Evolutionary conservation across 2,113 vertebrate species (phyloP), one percentile per base, ranked within the genome.

Genomic region (Colossoma macropomum): DNA sequence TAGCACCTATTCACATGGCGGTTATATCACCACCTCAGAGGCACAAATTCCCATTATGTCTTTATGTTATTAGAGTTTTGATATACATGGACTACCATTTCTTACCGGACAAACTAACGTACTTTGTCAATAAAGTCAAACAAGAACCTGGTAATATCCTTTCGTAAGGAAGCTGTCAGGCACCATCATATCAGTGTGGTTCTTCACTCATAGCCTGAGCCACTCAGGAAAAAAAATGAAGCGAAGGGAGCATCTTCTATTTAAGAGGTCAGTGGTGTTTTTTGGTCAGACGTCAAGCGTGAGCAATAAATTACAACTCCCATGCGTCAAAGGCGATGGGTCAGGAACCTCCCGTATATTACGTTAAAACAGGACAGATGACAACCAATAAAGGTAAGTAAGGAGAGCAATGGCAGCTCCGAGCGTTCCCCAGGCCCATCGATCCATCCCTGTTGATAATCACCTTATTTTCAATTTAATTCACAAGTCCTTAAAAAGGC

Each of bases 351-450:
- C 84, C 87, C 70, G 45, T 89, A 91, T 86, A 92, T 92, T 90
- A 94, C 80, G 90, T 84, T 89, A 92, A 92, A 93, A 88, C 92
- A 93, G 89, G 91, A 92, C 73, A 90, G 89, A 88, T 91, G 94
- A 95, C 92, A 95, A 93, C 93, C 88, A 95, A 96, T 96, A 96
- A 96, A 88, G 93, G 90, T 92, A 94, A 94, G 92, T 92, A 92
- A 87, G 84, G 92, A 88, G 87, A 93, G 75, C 82, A 54, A 88
- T 89, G 90, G 76, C 75, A 81, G 79, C 86, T 60, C 74, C 32
- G 82, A 84, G 69, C 69, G 23, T 74, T 70, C 30, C 48, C 78
- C 45, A 32, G 23, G 25, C 65, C 72, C 84, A 89, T 87, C 81
- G 59, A 92, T 90, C 84, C 60, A 23, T 75, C 65, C 59, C 77